Conservation (phyloP, 2,113 vertebrate genomes). For the Lasiurus cinereus region DNA sequence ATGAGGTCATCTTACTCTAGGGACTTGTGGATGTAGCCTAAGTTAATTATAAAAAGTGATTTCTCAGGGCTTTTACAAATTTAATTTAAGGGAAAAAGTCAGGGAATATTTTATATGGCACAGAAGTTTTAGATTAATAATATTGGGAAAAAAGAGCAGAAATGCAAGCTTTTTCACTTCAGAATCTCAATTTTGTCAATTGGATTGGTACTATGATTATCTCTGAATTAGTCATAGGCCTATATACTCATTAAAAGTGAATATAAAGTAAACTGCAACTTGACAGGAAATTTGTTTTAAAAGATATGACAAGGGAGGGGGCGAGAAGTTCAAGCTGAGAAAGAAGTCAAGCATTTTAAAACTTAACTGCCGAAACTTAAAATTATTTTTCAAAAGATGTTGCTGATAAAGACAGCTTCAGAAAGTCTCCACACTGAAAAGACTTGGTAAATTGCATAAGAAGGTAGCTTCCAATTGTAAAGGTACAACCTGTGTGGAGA, state of each 20-base stretch:
- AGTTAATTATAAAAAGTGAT: conserved; percentile 70
- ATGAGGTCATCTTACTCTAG: conserved; percentile 39
- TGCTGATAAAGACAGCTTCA: background rate
- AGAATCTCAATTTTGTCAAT: conserved; percentile 70
- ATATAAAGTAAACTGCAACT: conserved; percentile 71
- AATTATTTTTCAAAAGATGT: conserved; percentile 42
- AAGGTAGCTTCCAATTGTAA: background rate
- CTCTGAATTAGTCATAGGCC: conserved; percentile 75
- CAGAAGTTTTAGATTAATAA: conserved; percentile 52
- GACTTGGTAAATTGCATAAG: background rate
- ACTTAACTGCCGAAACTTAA: conserved; percentile 54
- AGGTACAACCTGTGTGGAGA: background rate
- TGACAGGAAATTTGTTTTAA: conserved; percentile 77
- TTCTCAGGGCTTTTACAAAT: conserved; percentile 48
- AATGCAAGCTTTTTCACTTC: conserved; percentile 63
- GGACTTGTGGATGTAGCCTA: background rate
- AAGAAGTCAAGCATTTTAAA: conserved; percentile 60
- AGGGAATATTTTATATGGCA: conserved; percentile 50
- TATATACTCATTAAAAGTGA: conserved; percentile 57
- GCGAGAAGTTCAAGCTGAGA: conserved; percentile 54
- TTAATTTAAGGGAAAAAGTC: conserved; percentile 57
- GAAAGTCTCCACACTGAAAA: background rate
- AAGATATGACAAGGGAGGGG: conserved; percentile 28
- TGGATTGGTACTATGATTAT: conserved; percentile 78
- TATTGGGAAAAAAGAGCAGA: conserved; percentile 46